A percentile compares a stretch with the other conserved stretches of the same genome.
Evolutionary conservation across 2,113 vertebrate genomes (phyloP).

Genomic region (Oceanites oceanicus): DNA sequence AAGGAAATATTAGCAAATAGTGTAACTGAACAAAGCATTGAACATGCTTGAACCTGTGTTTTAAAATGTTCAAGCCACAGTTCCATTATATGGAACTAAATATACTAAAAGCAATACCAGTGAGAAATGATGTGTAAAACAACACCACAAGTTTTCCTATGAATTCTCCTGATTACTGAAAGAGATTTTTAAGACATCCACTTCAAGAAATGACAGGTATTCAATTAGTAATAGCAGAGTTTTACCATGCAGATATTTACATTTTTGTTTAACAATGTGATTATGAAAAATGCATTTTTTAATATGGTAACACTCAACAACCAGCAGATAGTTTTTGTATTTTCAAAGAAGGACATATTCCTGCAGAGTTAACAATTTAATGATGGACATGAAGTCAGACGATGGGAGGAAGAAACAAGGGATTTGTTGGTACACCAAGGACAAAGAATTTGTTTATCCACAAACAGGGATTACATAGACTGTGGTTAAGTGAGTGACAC

Average conservation of each 20-base stretch:
- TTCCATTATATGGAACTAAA: conserved; percentile 42
- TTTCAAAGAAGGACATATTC: background rate
- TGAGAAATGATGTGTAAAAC: background rate
- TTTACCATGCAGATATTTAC: background rate
- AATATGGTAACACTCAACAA: background rate
- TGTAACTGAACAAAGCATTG: conserved; percentile 21
- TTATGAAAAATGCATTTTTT: background rate
- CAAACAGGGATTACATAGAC: background rate
- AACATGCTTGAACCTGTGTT: conserved; percentile 39
- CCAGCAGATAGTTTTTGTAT: background rate
- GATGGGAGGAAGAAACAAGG: background rate
- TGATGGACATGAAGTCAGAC: background rate
- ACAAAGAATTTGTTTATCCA: background rate
- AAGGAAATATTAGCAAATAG: conserved; percentile 52
- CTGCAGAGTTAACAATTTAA: background rate
- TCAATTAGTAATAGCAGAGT: background rate
- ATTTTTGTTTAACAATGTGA: background rate
- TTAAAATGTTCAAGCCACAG: conserved; percentile 30
- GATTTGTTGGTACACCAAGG: background rate
- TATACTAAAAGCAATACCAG: conserved; percentile 5
- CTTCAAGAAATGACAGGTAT: background rate
- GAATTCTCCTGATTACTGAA: background rate
- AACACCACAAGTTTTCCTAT: background rate
- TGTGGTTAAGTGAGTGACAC: background rate
- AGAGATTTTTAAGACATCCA: background rate